Conservation (phyloP, 2,113 vertebrate genomes). For the Pedetes capensis region DNA sequence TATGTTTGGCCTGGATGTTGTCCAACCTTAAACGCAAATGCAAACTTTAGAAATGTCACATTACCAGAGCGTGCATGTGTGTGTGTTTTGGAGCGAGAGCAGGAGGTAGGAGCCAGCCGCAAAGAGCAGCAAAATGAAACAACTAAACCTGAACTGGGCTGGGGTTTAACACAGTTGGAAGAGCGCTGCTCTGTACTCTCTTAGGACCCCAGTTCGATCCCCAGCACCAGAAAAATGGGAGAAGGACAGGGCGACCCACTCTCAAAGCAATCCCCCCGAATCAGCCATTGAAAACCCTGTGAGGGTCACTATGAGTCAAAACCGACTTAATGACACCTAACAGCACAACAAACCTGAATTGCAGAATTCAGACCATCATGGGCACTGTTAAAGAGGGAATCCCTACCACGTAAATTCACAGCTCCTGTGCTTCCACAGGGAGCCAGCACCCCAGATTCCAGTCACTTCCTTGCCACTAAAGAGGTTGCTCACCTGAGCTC, state of each 20-base stretch:
- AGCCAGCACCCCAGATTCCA: background rate
- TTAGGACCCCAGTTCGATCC: no score
- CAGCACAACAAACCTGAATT: background rate
- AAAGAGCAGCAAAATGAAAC: background rate
- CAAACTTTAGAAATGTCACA: constrained; percentile 42
- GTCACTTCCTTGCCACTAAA: background rate
- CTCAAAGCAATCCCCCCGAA: no score
- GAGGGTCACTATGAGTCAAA: no score
- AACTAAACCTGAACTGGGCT: background rate
- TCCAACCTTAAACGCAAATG: constrained; percentile 44
- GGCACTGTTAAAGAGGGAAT: background rate
- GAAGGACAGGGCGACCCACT: no score
- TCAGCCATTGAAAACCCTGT: no score
- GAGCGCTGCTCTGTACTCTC: no score
- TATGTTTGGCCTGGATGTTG: constrained; percentile 61
- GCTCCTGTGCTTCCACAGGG: background rate
- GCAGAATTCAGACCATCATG: fast-evolving
- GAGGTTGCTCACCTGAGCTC: background rate
- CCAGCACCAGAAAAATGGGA: no score
- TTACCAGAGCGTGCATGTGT: background rate
- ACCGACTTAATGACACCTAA: no score
- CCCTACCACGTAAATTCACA: background rate
- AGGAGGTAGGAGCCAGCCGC: background rate
- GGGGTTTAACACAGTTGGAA: no score
- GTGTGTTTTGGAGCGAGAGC: background rate